Conservation (phyloP, 1,140 invertebrate genomes). For the Tribolium madens region DNA sequence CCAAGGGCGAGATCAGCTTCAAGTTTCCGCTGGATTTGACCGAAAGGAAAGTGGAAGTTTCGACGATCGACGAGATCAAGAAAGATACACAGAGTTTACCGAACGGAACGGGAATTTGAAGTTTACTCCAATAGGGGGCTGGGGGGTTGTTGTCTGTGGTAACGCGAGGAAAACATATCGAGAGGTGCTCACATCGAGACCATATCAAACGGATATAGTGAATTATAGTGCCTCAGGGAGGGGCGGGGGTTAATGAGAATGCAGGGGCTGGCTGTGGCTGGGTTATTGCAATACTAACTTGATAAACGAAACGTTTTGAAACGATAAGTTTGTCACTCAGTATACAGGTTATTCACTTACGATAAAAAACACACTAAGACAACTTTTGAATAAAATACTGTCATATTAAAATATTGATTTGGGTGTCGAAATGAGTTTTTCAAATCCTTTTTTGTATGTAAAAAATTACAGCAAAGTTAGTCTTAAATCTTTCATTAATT, state of each 20-base stretch:
- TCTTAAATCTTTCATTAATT: too few species aligned
- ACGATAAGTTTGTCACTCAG: too few species aligned
- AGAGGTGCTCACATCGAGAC: slow-evolving; percentile 8
- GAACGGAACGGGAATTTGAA: slow-evolving; percentile 61
- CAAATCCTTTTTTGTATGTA: too few species aligned
- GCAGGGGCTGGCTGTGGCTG: too few species aligned
- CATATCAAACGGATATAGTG: slow-evolving; percentile 22
- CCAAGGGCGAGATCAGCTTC: slow-evolving; percentile 64
- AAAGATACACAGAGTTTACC: slow-evolving; percentile 60
- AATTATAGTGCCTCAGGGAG: slow-evolving; percentile 24
- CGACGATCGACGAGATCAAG: slow-evolving; percentile 64
- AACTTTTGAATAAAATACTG: too few species aligned
- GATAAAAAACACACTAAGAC: too few species aligned
- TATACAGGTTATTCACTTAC: too few species aligned
- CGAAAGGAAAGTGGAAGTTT: slow-evolving; percentile 61
- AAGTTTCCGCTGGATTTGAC: slow-evolving; percentile 65
- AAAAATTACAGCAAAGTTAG: too few species aligned
- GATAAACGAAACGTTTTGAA: too few species aligned
- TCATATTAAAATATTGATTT: too few species aligned
- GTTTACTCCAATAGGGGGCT: slow-evolving; percentile 28
- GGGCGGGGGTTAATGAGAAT: neutral
- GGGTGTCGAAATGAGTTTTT: too few species aligned
- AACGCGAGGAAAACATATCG: slow-evolving; percentile 34
- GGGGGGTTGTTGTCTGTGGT: slow-evolving; percentile 8
- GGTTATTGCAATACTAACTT: too few species aligned